Base-by-base conservation (phyloP, 2,113 vertebrate genomes). In the Machaerirhynchus nigripectus region DNA sequence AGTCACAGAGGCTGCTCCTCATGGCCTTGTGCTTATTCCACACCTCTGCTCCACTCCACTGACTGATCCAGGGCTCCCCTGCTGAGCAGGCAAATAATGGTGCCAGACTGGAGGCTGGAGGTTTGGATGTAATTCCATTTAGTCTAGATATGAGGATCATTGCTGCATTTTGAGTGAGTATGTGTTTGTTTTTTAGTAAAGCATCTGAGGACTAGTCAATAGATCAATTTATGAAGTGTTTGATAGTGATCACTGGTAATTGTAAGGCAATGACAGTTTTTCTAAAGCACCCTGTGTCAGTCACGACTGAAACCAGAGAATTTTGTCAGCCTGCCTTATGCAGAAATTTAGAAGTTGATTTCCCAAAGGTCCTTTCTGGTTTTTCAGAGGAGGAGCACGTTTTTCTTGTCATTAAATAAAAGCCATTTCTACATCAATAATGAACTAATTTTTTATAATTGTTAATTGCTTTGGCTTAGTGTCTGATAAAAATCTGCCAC, bases 381-480 rank as follows among this genome's bases (percentile, higher is more conserved):
- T 37, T 93, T 85, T 69, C 39, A 67, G 37, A 85, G 22, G 26
- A 68, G 22, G 30, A 92, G 5, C 33, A 80, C 31, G 31, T 80
- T 68, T 68, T 87, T 33, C 7, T 64, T 89, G 42, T 40, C 28
- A 23, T 65, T 75, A 64, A 89, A 89, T 20, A 53, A 89, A 87
- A 93, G 19, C 10, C 11, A 77, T 73, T 91, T 93, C 81, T 91
- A 20, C 35, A 55, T 67, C 67, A 64, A 28, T 53, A 85, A 52
- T 37, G 3, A 89, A 69, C 12, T 73, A 31, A 39, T 69, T 83
- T 15, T 69, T 92, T 78, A 37, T 78, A 78, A 68, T n/a, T 47
- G 31, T 55, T 84, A 83, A 70, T 89, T 94, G 28, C 46, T 85
- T 92, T 87, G 78, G 42, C 37, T 82, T 85, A 71, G 21, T 49